phyloP scores from a whole-genome alignment of 2,113 vertebrate genomes.

The Hydrochoerus hydrochaeris region DNA sequence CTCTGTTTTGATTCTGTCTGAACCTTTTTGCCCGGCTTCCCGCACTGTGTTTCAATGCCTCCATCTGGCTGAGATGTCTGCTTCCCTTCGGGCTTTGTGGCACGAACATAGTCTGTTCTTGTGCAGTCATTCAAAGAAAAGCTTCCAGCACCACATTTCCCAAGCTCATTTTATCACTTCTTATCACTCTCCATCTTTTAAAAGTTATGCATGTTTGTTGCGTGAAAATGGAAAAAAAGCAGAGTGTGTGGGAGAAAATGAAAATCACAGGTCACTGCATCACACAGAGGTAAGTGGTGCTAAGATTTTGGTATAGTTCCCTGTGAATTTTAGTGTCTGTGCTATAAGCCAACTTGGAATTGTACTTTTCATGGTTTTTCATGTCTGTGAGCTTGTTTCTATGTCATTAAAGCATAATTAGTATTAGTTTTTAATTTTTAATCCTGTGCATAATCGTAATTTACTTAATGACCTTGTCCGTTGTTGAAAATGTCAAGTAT shows the following conservation, averaged over 20 bases:
- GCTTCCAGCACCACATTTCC: not conserved
- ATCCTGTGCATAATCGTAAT: conserved; percentile 9
- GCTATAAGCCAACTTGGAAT: conserved; percentile 61
- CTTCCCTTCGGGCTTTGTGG: not conserved
- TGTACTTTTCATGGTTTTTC: conserved; percentile 52
- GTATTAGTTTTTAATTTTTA: conserved; percentile 59
- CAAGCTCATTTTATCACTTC: conserved; percentile 18
- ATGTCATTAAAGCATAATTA: conserved; percentile 23
- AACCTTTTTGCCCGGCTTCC: not conserved
- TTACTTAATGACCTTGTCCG: not conserved
- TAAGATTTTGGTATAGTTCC: conserved; percentile 56
- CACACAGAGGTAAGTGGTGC: conserved; percentile 13
- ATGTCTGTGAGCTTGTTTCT: conserved; percentile 22
- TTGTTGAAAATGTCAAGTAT: conserved; percentile 40
- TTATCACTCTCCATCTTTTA: conserved; percentile 49
- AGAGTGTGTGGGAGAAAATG: conserved; percentile 62
- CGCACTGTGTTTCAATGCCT: conserved; percentile 15
- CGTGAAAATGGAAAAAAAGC: conserved; percentile 40
- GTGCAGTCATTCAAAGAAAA: conserved; percentile 50
- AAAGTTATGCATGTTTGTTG: conserved; percentile 35
- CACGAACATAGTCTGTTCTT: conserved; percentile 34
- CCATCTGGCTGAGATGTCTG: conserved; percentile 1
- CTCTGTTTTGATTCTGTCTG: conserved; percentile 68
- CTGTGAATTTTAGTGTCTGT: conserved; percentile 31
- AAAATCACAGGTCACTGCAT: conserved; percentile 33